A percentile compares a stretch with the other conserved stretches of the same genome.
phyloP scores from a whole-genome alignment of 2,113 vertebrate species.

The Petaurus breviceps region DNA sequence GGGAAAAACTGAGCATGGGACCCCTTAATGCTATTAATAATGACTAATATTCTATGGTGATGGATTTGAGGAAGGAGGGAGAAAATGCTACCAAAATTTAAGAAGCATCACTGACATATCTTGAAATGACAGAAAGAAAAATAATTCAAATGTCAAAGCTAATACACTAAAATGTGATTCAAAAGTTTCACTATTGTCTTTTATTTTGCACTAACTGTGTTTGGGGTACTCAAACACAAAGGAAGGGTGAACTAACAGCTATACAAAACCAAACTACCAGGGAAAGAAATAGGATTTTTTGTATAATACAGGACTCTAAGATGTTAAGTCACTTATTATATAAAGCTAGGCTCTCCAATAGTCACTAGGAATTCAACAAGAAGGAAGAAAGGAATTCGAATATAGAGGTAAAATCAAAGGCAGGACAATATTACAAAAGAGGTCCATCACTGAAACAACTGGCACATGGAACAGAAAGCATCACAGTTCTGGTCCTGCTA shows the following conservation, averaged over 20 bases:
- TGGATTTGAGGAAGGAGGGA: not conserved
- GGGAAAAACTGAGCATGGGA: not conserved
- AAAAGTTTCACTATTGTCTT: constrained; percentile 3
- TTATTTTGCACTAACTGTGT: not conserved
- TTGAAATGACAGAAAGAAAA: constrained; percentile 33
- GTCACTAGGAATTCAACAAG: not conserved
- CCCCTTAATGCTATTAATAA: not conserved
- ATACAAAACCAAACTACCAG: not conserved
- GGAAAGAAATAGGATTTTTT: not conserved
- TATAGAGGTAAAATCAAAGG: not conserved
- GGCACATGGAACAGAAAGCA: not conserved
- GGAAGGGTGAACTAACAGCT: not conserved
- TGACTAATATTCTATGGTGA: not conserved
- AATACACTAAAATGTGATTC: constrained; percentile 39
- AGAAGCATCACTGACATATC: constrained; percentile 22
- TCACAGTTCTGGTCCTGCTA: not conserved
- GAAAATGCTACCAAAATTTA: not conserved
- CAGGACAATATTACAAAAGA: not conserved
- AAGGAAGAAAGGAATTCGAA: not conserved
- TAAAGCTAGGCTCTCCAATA: not conserved
- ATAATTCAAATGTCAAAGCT: constrained; percentile 19
- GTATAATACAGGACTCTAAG: not conserved
- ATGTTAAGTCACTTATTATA: not conserved
- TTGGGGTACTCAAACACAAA: not conserved
- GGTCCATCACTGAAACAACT: not conserved